Evolutionary conservation across 92 coral and sea anemone species (phyloP).

Genomic region (Umimayanthus chanpuru): DNA sequence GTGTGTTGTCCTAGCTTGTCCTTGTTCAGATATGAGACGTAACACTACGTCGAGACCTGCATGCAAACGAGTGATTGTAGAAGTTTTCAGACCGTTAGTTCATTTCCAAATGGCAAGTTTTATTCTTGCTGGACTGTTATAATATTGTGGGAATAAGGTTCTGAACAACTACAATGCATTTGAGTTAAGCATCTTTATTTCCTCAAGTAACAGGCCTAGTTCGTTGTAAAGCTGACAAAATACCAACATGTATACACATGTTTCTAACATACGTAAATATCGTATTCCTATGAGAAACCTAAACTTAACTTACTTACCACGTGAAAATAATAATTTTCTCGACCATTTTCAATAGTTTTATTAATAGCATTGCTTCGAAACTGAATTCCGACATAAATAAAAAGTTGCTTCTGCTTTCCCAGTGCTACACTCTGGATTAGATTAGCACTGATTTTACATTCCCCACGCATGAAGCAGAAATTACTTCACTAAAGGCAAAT

Average conservation of each 20-base stretch:
- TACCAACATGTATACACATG: not conserved
- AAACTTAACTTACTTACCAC: not conserved
- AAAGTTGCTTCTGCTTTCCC: not conserved
- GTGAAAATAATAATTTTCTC: not conserved
- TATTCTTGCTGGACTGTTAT: not conserved
- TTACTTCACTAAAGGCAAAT: not conserved
- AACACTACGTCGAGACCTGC: too few relatives aligned
- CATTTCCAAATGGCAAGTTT: not conserved
- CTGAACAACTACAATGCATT: not conserved
- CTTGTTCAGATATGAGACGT: too few relatives aligned
- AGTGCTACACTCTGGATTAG: not conserved
- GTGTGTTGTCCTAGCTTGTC: too few relatives aligned
- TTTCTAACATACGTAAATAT: not conserved
- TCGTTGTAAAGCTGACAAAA: not conserved
- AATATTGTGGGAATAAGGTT: not conserved
- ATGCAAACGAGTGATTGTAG: too few relatives aligned
- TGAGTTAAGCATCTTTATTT: slow-evolving; percentile 3
- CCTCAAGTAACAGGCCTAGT: not conserved
- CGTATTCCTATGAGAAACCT: not conserved
- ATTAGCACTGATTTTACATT: not conserved
- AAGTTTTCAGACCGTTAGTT: too few relatives aligned
- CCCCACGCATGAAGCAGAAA: not conserved
- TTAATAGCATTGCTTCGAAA: not conserved
- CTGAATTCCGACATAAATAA: slow-evolving; percentile 15
- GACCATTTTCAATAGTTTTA: not conserved